These are phyloP conservation scores for Chionoecetes opilio DNA, from an alignment of 1,140 invertebrate species.

Conservation along the genomic window DNA sequence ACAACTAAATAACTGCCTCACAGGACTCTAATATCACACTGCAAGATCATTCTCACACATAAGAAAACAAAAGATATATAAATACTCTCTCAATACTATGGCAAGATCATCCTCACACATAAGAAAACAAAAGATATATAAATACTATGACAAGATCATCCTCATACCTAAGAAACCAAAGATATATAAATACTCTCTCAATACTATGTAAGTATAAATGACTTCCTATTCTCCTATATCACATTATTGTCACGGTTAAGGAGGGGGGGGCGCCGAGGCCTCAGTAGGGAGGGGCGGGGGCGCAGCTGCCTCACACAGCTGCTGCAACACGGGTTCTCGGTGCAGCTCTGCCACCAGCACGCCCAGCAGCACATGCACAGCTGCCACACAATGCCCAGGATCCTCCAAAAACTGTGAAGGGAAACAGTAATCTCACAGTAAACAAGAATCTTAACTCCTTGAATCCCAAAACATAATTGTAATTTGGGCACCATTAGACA, in stretches of 20 bases:
- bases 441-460: not conserved
- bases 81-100: not conserved
- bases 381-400: conserved; percentile 62
- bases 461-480: too few relatives aligned
- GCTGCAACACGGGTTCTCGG: conserved; percentile 52
- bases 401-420: conserved; percentile 66
- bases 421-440: not conserved
- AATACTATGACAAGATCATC: not conserved
- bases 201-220: not conserved
- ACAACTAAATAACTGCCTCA: not conserved
- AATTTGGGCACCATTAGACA: too few relatives aligned
- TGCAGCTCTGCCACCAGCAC: conserved; percentile 53
- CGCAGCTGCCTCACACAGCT: not conserved
- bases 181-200: not conserved
- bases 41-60: not conserved
- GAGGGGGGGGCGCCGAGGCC: conserved; percentile 58
- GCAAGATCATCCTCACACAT: not conserved
- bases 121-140: not conserved
- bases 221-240: not conserved
- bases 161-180: not conserved
- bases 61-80: not conserved
- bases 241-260: not conserved
- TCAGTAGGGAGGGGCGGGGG: not conserved
- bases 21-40: not conserved
- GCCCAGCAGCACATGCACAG: conserved; percentile 46